Percentiles rank a stretch among this genome's conserved stretches.
Evolutionary conservation across 2,797 vertebrate genomes (phyloP).

Genomic region (Tokudaia muenninki): DNA sequence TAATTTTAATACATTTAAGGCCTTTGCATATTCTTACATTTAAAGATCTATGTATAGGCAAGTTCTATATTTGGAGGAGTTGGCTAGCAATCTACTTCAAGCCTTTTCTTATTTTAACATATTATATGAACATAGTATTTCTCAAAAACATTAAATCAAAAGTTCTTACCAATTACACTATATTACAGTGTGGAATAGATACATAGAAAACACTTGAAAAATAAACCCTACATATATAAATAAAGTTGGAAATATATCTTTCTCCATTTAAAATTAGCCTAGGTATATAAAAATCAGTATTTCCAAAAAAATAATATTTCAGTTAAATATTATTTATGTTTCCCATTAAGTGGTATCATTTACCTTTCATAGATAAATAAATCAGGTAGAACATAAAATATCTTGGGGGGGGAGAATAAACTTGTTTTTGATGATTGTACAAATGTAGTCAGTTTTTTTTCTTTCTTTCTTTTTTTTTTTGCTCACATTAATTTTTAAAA

Average conservation of each 20-base stretch:
- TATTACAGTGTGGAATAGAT: not conserved
- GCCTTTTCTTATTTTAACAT: not conserved
- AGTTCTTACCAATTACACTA: conserved; percentile 13
- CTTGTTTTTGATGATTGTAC: conserved; percentile 12
- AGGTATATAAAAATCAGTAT: not conserved
- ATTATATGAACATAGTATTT: conserved; percentile 5
- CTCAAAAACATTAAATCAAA: conserved; percentile 40
- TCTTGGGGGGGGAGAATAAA: not conserved
- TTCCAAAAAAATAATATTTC: not conserved
- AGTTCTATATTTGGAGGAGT: conserved; percentile 35
- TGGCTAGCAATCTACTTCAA: not conserved
- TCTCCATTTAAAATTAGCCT: conserved; percentile 6
- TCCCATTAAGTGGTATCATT: not conserved
- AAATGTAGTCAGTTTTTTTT: conserved; percentile 10
- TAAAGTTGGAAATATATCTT: conserved; percentile 30
- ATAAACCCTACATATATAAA: conserved; percentile 3
- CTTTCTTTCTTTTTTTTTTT: conserved; percentile 7
- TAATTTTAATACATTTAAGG: conserved; percentile 34
- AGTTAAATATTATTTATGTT: conserved; percentile 41
- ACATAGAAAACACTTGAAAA: not conserved
- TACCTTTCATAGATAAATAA: conserved; percentile 15
- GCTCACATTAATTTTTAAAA: not conserved
- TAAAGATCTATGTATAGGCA: not conserved
- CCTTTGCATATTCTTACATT: not conserved
- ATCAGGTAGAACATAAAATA: not conserved